Evolutionary conservation across 37 sponge, comb jelly and placozoan species (phyloP).

Genomic region (Geodia barretti): DNA sequence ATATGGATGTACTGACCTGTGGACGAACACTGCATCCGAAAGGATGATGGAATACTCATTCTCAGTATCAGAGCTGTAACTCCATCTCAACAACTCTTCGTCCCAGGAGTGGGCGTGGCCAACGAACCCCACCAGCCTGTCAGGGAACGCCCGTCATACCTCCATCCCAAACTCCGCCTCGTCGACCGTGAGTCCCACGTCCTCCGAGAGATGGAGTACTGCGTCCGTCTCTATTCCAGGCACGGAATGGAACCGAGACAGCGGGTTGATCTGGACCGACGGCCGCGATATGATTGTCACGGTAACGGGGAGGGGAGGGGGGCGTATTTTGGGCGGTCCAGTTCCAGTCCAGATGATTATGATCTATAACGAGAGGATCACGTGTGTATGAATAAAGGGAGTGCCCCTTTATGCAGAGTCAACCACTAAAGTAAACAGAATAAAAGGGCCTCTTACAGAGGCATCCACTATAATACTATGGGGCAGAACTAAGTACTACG

Average conservation of each 20-base stretch:
- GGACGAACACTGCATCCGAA: conserved; percentile 57
- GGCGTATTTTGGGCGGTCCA: conserved; percentile 1
- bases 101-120: conserved; percentile 71
- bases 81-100: conserved; percentile 34
- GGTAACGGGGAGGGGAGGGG: conserved; percentile 3
- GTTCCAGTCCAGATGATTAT: conserved; percentile 32
- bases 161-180: conserved; percentile 78
- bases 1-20: conserved; percentile 64
- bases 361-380: conserved; percentile 16
- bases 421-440: no score
- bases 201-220: conserved; percentile 32
- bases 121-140: conserved; percentile 73
- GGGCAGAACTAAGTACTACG: no score
- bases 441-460: no score
- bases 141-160: conserved; percentile 65
- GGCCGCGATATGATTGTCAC: not conserved
- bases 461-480: conserved; percentile 16
- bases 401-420: no score
- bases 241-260: conserved; percentile 17
- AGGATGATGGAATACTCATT: conserved; percentile 60
- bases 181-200: conserved; percentile 21
- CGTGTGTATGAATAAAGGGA: no score
- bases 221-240: conserved; percentile 27
- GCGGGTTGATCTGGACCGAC: not conserved
- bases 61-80: conserved; percentile 1